Conservation (phyloP, 2,888 invertebrate species). For the Hololepta plana region DNA sequence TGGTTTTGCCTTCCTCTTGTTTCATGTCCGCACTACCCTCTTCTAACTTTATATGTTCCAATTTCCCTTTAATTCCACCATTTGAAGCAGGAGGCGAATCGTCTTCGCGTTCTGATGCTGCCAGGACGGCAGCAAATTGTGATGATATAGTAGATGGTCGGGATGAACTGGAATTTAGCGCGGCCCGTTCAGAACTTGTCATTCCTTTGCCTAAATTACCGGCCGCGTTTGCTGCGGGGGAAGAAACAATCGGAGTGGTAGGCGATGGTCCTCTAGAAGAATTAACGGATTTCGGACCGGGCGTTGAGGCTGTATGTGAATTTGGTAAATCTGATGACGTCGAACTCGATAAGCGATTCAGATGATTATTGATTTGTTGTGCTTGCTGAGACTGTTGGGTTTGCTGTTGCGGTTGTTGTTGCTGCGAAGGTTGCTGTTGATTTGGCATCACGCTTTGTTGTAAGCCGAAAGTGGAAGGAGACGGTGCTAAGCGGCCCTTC, state of each 20-base stretch:
- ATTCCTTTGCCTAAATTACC: constrained; percentile 27
- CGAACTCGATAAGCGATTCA: constrained; percentile 15
- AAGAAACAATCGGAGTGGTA: constrained; percentile 25
- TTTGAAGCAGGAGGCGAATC: constrained; percentile 40
- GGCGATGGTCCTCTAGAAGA: constrained; percentile 34
- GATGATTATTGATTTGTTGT: constrained; percentile 25
- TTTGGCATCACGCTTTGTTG: constrained; percentile 12
- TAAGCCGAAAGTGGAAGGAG: constrained; percentile 22
- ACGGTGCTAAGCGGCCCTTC: constrained; percentile 35
- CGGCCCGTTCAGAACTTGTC: constrained; percentile 34
- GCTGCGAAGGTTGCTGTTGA: constrained; percentile 16
- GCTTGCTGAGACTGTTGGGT: constrained; percentile 20
- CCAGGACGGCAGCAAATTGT: constrained; percentile 54
- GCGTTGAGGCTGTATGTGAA: constrained; percentile 33
- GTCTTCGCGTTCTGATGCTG: constrained; percentile 42
- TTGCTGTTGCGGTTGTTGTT: constrained; percentile 13
- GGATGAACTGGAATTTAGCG: constrained; percentile 29
- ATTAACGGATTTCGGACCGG: constrained; percentile 41
- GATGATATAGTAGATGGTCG: constrained; percentile 40
- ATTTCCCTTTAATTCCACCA: constrained; percentile 41
- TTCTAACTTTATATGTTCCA: constrained; percentile 46
- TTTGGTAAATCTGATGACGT: constrained; percentile 34
- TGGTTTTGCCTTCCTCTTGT: constrained; percentile 40
- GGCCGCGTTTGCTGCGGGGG: constrained; percentile 20
- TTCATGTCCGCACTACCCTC: constrained; percentile 39